phyloP scores from a whole-genome alignment of 2,797 vertebrate genomes.

The Scolopax rusticola region DNA sequence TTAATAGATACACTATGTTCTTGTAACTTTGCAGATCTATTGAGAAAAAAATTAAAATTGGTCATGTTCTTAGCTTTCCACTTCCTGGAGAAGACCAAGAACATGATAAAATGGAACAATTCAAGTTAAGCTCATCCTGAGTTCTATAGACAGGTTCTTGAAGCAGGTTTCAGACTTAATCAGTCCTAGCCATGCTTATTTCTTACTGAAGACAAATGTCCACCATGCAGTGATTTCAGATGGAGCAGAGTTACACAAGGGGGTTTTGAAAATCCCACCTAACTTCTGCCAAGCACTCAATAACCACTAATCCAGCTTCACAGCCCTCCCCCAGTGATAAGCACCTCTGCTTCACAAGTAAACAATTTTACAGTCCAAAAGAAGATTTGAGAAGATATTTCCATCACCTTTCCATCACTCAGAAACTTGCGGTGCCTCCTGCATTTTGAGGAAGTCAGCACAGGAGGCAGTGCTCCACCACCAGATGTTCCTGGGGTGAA shows the following conservation, averaged over 20 bases:
- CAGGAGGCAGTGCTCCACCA: neutral
- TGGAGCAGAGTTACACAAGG: neutral
- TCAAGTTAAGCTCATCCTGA: neutral
- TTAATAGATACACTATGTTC: neutral
- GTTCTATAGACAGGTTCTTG: neutral
- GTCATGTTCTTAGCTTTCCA: neutral
- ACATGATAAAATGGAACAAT: neutral
- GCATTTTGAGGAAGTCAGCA: neutral
- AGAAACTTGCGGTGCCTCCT: neutral
- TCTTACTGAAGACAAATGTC: neutral
- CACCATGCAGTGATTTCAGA: neutral
- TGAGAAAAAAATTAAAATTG: neutral
- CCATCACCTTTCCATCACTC: neutral
- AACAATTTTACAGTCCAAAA: neutral
- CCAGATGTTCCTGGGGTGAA: neutral
- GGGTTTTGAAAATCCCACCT: neutral
- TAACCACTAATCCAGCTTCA: neutral
- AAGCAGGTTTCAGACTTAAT: neutral
- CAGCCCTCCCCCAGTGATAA: neutral
- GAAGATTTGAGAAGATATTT: neutral
- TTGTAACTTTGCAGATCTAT: neutral
- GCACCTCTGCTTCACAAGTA: neutral
- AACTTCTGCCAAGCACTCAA: neutral
- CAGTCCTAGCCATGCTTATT: neutral
- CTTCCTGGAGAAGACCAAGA: neutral